These are phyloP conservation scores for Allygus modestus DNA, from an alignment of 2,888 invertebrate genomes.

Conservation along the genomic window DNA sequence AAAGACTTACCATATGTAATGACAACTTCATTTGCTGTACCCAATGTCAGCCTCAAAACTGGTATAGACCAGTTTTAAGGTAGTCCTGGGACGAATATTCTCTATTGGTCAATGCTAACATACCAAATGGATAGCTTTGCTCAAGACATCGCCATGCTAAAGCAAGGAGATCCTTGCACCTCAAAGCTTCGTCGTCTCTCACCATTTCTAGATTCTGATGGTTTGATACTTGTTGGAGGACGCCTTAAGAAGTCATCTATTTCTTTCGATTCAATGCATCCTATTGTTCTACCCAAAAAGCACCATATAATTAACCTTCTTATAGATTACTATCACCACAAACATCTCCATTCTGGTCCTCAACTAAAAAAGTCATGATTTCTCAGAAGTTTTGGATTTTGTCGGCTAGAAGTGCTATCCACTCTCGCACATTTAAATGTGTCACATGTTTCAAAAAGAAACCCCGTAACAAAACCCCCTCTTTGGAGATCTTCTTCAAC, in stretches of 20 bases:
- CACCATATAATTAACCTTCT: constrained; percentile 42
- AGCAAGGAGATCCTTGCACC: neutral
- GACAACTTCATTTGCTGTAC: no score
- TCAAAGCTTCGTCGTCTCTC: neutral
- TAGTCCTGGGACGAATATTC: no score
- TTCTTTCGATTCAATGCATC: constrained; percentile 41
- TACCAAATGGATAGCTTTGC: neutral
- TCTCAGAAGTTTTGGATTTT: constrained; percentile 66
- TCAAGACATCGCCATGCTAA: neutral
- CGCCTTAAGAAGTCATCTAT: constrained; percentile 58
- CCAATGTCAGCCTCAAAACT: no score
- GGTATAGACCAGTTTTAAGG: no score
- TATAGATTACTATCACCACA: constrained; percentile 64
- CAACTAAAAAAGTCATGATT: constrained; percentile 62
- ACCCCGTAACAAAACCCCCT: constrained; percentile 59
- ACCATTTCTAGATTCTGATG: neutral
- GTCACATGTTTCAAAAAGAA: no score
- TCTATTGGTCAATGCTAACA: no score
- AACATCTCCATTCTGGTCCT: constrained; percentile 64
- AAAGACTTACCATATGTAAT: no score
- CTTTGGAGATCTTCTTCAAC: constrained; percentile 53
- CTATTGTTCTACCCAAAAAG: constrained; percentile 19
- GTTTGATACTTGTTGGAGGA: constrained; percentile 64
- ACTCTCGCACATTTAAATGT: constrained; percentile 64
- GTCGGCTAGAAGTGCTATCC: constrained; percentile 61